Evolutionary conservation across 2,797 vertebrate species (phyloP), one percentile per base, ranked within the genome.

Genomic region (Micrastur ruficollis): DNA sequence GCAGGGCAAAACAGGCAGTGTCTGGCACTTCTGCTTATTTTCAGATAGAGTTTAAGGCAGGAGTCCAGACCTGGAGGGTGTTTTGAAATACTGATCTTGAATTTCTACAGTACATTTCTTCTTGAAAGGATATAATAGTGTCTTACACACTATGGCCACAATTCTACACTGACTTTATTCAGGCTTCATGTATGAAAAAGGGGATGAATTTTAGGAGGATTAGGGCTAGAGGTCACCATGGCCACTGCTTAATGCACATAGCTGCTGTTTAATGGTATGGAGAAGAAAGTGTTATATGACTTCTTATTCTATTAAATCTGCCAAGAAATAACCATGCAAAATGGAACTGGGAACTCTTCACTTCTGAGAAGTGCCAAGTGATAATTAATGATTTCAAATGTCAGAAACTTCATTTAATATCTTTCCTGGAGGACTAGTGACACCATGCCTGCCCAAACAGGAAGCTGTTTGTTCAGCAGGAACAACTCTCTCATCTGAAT

Each of bases 1-100:
- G 92, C 76, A 95, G 86, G 92, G 92, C 62, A 61, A 86, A 96
- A 66, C 76, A 92, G 90, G 84, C 93, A 86, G 78, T 14, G 75
- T 95, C 90, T 96, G 94, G 95, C 81, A 92, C 81, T 93, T 92
- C 95, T 87, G 91, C 92, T 94, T 94, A 90, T 90, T 96, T 92
- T 96, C 90, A 94, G 90, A 87, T 40, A 59, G 86, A 83, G 66
- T 92, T 94, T 93, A 93, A 87, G 90, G 93, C 89, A 83, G 7
- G 38, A 89, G 49, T 87, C 86, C 92, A 96, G 79, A 85, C 62
- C 89, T 92, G 65, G 58, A 91, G 79, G 86, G 84, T 78, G 52
- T 68, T 90, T 89, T 82, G 85, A 93, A 96, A 86, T 46, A 81
- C 31, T 14, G 49, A 62, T 89, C 92, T 89, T 76, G n/a, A 91